A percentile compares a stretch with the other conserved stretches of the same genome.
Evolutionary conservation across 2,888 invertebrate species (phyloP).

Genomic region (Priocnemis perturbator): DNA sequence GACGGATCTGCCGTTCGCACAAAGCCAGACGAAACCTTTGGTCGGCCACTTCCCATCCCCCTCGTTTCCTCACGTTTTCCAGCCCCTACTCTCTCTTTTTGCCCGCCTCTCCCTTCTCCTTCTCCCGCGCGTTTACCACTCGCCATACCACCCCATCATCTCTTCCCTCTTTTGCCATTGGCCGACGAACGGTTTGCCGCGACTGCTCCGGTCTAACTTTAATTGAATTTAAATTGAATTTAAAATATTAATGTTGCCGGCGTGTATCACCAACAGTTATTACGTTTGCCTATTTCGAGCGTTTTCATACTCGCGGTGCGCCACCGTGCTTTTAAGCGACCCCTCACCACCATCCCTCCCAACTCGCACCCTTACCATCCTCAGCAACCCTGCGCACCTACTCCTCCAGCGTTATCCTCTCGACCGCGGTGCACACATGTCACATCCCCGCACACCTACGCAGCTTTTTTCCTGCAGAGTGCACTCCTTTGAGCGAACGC

Average conservation of each 20-base stretch:
- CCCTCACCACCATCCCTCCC: constrained; percentile 9
- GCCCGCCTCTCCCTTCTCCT: neutral
- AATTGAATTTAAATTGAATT: constrained; percentile 72
- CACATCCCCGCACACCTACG: neutral
- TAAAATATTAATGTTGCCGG: constrained; percentile 67
- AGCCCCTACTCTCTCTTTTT: neutral
- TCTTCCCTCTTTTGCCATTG: neutral
- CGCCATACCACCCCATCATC: no score
- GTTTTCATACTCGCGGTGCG: constrained; percentile 39
- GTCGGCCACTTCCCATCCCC: neutral
- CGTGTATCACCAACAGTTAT: constrained; percentile 46
- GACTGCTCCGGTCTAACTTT: constrained; percentile 54
- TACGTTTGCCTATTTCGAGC: constrained; percentile 38
- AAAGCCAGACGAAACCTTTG: constrained; percentile 21
- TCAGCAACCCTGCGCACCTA: neutral
- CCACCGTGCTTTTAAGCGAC: constrained; percentile 14
- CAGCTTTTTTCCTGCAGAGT: no score
- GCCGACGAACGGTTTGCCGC: constrained; percentile 6
- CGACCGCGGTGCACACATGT: neutral
- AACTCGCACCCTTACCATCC: neutral
- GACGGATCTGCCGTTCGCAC: constrained; percentile 24
- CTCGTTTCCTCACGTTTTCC: neutral
- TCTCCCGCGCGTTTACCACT: neutral
- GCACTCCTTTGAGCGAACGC: constrained; percentile 29
- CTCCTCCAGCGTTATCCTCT: neutral